Percentiles rank a stretch among this genome's conserved stretches.
phyloP scores from a whole-genome alignment of 1,140 invertebrate genomes.

The Pissodes strobi region DNA sequence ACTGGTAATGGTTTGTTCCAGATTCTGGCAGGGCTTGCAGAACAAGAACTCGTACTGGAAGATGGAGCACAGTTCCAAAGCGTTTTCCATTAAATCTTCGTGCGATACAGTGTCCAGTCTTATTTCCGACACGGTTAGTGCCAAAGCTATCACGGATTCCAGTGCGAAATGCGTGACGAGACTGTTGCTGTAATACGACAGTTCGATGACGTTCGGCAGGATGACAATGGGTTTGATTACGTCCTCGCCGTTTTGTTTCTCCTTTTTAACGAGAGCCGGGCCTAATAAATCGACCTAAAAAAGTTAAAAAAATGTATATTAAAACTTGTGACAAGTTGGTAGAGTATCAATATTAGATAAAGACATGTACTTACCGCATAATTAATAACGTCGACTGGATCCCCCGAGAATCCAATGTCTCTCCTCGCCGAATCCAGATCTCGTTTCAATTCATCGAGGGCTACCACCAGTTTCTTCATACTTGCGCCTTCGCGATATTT shows the following conservation, averaged over 20 bases:
- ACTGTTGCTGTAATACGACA: slow-evolving; percentile 85
- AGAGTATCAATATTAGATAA: no score
- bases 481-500: slow-evolving; percentile 74
- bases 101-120: slow-evolving; percentile 54
- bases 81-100: slow-evolving; percentile 59
- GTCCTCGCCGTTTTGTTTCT: slow-evolving; percentile 60
- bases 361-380: slow-evolving; percentile 82
- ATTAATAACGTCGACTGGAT: slow-evolving; percentile 71
- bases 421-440: slow-evolving; percentile 65
- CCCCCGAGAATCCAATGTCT: slow-evolving; percentile 79
- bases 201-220: slow-evolving; percentile 80
- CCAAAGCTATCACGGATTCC: slow-evolving; percentile 74
- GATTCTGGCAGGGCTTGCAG: slow-evolving; percentile 73
- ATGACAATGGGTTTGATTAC: slow-evolving; percentile 68
- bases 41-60: slow-evolving; percentile 86
- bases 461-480: slow-evolving; percentile 64
- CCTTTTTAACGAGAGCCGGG: slow-evolving; percentile 65
- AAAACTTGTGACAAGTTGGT: no score
- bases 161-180: slow-evolving; percentile 77
- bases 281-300: slow-evolving; percentile 68
- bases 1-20: slow-evolving; percentile 64
- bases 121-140: slow-evolving; percentile 59
- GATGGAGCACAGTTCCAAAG: slow-evolving; percentile 73
- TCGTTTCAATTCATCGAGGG: slow-evolving; percentile 67
- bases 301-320: no score